Base-by-base conservation (phyloP, 2,888 invertebrate species). In the Campopleginae sp. region DNA sequence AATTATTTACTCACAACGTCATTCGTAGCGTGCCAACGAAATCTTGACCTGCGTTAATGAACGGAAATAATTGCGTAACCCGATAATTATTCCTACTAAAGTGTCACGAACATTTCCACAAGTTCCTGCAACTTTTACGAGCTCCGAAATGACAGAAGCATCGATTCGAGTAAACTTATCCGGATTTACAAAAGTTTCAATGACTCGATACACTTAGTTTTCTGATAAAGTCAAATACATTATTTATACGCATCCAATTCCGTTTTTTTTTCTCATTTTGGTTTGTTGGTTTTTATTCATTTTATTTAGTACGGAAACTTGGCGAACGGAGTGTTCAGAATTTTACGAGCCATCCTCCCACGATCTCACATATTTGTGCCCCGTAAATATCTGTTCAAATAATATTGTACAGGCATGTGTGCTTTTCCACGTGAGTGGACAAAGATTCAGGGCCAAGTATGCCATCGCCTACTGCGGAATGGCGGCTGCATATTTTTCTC, bases 371-470 rank as follows among this genome's bases (percentile, higher is more conserved):
- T 27, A 14, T 51, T 46, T 33, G 44, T 61, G 61, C 75, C 54
- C 38, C 42, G 31, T 19, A 23, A n/a, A 33, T 63, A 23, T 70
- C 65, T 51, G 48, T 80, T 31, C 71, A 31, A 14, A 65, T 61
- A 66, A n/a, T 48, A 54, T 42, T 58, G 51, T 31, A 27, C 76
- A 66, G 48, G 72, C 76, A 46, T 61, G 65, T 75, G 71, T 68
- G 23, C 71, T 63, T 82, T 82, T 38, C 14, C 78, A 68, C 42
- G 82, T 66, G 71, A 80, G 77, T 68, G 66, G 19, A 46, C 2
- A 84, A 87, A 86, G 87, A 87, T 88, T 86, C 84, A 87, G 83
- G 84, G 84, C 79, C 66, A 85, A 84, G 81, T 76, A 71, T 78
- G 79, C 84, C 68, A 87, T 31, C 44, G 33, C 17, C 48, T 66